phyloP scores from a whole-genome alignment of 2,888 invertebrate genomes.

The Parasteatoda lunata region DNA sequence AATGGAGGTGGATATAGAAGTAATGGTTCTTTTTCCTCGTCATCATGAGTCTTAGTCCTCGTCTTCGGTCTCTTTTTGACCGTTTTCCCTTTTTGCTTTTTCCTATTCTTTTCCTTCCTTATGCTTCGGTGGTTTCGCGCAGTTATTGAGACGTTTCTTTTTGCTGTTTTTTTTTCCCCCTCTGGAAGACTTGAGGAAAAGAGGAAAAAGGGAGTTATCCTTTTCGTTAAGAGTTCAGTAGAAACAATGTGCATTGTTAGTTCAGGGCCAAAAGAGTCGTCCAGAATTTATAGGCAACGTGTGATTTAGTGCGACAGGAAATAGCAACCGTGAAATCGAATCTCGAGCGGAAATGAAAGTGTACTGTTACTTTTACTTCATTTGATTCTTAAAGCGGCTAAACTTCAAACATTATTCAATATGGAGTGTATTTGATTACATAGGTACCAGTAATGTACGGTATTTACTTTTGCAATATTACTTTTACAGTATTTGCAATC shows the following conservation, averaged over 20 bases:
- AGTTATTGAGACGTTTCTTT: constrained; percentile 31
- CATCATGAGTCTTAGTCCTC: constrained; percentile 60
- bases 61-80: constrained; percentile 43
- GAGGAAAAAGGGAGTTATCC: background rate
- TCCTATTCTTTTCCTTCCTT: constrained; percentile 14
- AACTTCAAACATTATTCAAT: too few species aligned
- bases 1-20: constrained; percentile 61
- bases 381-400: too few species aligned
- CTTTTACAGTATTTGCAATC: too few species aligned
- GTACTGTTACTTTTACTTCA: too few species aligned
- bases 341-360: too few species aligned
- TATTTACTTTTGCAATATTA: too few species aligned
- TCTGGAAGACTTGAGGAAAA: background rate
- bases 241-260: background rate
- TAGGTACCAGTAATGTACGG: too few species aligned
- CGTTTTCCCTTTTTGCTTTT: constrained; percentile 22
- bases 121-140: constrained; percentile 25
- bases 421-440: too few species aligned
- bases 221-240: background rate
- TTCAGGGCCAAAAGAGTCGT: background rate
- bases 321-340: too few species aligned
- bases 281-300: too few species aligned
- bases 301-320: too few species aligned
- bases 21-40: constrained; percentile 60
- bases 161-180: background rate